phyloP scores from a whole-genome alignment of 2,888 invertebrate species.

The Antheraea assamensis region DNA sequence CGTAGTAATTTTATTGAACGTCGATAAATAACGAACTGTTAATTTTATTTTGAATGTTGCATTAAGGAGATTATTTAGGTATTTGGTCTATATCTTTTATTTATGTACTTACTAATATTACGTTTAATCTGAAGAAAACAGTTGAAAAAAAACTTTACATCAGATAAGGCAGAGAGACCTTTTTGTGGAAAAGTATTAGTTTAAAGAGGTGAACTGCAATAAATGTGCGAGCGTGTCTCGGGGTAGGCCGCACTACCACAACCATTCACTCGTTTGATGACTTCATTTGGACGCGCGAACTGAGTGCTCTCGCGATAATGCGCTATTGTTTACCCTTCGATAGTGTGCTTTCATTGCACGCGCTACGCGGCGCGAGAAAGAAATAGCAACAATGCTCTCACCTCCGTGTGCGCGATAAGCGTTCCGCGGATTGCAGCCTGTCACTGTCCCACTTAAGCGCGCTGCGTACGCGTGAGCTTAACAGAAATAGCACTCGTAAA shows the following conservation, averaged over 20 bases:
- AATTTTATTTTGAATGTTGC: not conserved
- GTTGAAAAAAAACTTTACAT: conserved; percentile 20
- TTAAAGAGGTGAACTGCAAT: conserved; percentile 75
- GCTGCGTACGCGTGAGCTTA: conserved; percentile 53
- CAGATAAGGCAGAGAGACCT: not conserved
- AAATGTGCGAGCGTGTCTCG: conserved; percentile 76
- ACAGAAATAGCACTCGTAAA: conserved; percentile 73
- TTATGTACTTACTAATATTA: not conserved
- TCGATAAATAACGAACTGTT: not conserved
- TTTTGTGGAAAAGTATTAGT: conserved; percentile 64
- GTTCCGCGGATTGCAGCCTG: conserved; percentile 55
- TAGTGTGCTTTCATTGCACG: conserved; percentile 79
- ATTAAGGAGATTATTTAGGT: not conserved
- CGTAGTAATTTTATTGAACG: not conserved
- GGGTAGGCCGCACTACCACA: conserved; percentile 65
- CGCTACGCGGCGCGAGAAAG: conserved; percentile 69
- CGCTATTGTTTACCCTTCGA: conserved; percentile 82
- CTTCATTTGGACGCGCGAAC: conserved; percentile 79
- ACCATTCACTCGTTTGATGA: conserved; percentile 81
- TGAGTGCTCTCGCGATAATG: conserved; percentile 79
- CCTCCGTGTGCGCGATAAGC: conserved; percentile 55
- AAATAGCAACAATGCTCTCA: conserved; percentile 57
- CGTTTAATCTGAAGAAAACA: not conserved
- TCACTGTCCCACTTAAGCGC: conserved; percentile 57
- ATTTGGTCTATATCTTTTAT: not conserved